Conservation (phyloP, 2,797 vertebrate species). For the Neomorphus geoffroyi region DNA sequence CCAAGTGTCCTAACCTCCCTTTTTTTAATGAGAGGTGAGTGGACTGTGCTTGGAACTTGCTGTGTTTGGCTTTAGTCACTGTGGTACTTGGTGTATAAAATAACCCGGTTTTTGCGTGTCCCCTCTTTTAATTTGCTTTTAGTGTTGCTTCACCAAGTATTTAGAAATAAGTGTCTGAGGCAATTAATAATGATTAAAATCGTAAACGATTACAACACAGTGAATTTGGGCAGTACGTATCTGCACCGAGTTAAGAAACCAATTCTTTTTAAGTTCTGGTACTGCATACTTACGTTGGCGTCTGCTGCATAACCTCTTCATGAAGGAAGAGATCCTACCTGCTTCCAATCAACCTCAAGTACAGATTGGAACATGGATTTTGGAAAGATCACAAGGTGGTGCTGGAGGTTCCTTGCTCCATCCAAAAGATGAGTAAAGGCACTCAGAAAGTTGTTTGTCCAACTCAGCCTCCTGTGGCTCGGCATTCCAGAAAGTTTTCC, state of each 20-base stretch:
- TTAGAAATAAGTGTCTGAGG: not conserved
- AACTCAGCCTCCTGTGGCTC: not conserved
- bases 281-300: rapidly evolving
- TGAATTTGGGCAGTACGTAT: not conserved
- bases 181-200: not conserved
- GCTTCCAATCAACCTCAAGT: rapidly evolving
- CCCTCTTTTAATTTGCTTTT: not conserved
- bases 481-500: too few relatives aligned
- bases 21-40: not conserved
- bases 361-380: not conserved
- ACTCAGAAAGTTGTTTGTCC: not conserved
- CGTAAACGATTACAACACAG: not conserved
- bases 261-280: not conserved
- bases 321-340: not conserved
- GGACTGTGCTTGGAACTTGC: not conserved
- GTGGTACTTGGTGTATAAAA: not conserved
- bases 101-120: rapidly evolving
- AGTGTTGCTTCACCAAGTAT: not conserved
- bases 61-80: not conserved
- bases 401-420: not conserved
- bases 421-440: not conserved
- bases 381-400: not conserved
- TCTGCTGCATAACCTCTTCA: not conserved
- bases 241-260: not conserved
- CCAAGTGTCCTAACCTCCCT: not conserved